A percentile compares a stretch with the other conserved stretches of the same genome.
These are phyloP conservation scores for Sinhomidia bicolor DNA, from an alignment of 2,888 invertebrate species.

Conservation along the genomic window DNA sequence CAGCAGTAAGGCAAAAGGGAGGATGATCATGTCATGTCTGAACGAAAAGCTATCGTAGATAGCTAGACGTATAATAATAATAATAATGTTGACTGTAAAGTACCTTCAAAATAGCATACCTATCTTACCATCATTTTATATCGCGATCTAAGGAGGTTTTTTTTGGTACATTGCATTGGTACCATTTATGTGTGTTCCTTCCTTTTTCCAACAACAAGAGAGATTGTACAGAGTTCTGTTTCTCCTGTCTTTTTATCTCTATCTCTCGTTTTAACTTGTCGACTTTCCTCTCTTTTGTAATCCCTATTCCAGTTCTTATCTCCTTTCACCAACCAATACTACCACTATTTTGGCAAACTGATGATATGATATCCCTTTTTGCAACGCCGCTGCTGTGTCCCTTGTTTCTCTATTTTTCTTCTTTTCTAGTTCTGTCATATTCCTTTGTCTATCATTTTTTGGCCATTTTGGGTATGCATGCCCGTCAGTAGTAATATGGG, in stretches of 20 bases:
- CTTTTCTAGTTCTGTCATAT: constrained; percentile 32
- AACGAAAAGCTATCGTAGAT: background rate
- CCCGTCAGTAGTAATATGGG: background rate
- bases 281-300: constrained; percentile 20
- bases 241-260: constrained; percentile 34
- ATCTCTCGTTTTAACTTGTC: constrained; percentile 60
- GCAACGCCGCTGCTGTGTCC: background rate
- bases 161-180: no score
- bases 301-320: background rate
- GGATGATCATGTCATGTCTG: constrained; percentile 8
- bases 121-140: constrained; percentile 20
- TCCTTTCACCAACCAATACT: constrained; percentile 37
- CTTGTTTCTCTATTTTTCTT: background rate
- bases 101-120: constrained; percentile 12
- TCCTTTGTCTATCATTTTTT: constrained; percentile 52
- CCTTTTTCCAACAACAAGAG: constrained; percentile 4
- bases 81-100: constrained; percentile 5
- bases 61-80: no score
- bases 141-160: background rate
- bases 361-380: constrained; percentile 3
- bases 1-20: background rate
- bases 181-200: constrained; percentile 22
- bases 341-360: constrained; percentile 26
- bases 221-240: constrained; percentile 6
- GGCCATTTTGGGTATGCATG: background rate